A percentile compares a stretch with the other conserved stretches of the same genome.
Evolutionary conservation across 2,797 vertebrate species (phyloP).

Genomic region (Babyrousa celebensis): DNA sequence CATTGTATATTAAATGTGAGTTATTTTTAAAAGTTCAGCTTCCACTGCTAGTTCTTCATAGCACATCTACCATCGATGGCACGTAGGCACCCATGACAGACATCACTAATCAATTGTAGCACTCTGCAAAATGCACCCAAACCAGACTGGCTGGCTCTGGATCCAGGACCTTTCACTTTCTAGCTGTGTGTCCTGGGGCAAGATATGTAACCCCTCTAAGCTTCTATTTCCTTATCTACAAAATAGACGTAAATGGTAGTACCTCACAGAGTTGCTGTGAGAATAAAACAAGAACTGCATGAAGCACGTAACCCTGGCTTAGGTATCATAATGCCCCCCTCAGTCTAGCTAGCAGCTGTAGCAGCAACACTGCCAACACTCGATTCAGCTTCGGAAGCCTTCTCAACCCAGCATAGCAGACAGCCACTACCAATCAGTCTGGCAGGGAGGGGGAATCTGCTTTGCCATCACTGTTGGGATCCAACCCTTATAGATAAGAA

Average conservation of each 20-base stretch:
- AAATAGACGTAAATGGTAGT: background rate
- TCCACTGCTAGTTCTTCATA: no score
- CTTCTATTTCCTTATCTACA: background rate
- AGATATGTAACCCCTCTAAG: background rate
- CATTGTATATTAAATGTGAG: no score
- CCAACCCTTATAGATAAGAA: background rate
- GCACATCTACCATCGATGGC: background rate
- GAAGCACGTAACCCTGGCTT: background rate
- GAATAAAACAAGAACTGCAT: background rate
- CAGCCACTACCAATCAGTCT: fast-evolving
- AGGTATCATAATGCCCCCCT: fast-evolving
- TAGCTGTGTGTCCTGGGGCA: slow-evolving; percentile 16
- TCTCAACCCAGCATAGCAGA: background rate
- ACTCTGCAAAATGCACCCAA: background rate
- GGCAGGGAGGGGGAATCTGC: no score
- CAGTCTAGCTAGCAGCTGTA: background rate
- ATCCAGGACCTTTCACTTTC: background rate
- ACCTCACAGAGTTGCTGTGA: background rate
- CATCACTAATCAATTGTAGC: background rate
- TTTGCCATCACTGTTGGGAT: background rate
- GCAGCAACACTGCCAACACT: background rate
- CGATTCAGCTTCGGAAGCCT: background rate
- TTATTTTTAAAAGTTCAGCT: no score
- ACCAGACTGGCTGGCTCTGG: background rate
- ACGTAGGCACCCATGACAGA: background rate